Percentiles rank a stretch among this genome's conserved stretches.
phyloP scores from a whole-genome alignment of 2,113 vertebrate genomes.

The Dissostichus mawsoni region DNA sequence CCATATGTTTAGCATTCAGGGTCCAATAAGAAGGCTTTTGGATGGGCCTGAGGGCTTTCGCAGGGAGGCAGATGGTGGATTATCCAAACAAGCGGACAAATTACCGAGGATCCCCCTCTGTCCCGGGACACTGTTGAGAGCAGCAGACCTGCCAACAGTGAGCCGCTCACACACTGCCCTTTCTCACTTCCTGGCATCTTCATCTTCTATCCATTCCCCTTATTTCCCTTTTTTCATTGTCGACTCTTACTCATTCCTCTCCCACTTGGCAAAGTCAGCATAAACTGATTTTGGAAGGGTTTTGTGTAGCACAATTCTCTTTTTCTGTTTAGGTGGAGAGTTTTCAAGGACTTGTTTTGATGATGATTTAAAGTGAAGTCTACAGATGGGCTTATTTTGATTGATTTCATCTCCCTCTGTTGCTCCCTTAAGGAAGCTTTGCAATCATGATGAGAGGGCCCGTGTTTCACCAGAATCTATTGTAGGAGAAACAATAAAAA shows the following conservation, averaged over 20 bases:
- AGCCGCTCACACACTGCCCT: slow-evolving; percentile 39
- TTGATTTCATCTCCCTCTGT: slow-evolving; percentile 48
- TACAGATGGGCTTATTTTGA: slow-evolving; percentile 48
- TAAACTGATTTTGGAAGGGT: slow-evolving; percentile 20
- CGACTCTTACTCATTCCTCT: slow-evolving; percentile 36
- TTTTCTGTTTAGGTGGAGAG: slow-evolving; percentile 17
- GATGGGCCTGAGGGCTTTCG: slow-evolving; percentile 51
- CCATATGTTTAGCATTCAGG: slow-evolving; percentile 67
- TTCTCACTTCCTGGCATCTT: slow-evolving; percentile 58
- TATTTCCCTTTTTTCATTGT: slow-evolving; percentile 40
- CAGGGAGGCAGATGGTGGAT: slow-evolving; percentile 81
- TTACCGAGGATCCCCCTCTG: slow-evolving; percentile 77
- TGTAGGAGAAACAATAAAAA: slow-evolving; percentile 56
- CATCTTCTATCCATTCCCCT: slow-evolving; percentile 3
- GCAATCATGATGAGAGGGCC: slow-evolving; percentile 41
- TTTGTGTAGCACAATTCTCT: slow-evolving; percentile 15
- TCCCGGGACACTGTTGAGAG: slow-evolving; percentile 61
- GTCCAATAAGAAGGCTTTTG: slow-evolving; percentile 54
- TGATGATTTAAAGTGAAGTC: slow-evolving; percentile 29
- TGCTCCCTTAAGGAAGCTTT: slow-evolving; percentile 10
- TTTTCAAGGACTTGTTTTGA: slow-evolving; percentile 24
- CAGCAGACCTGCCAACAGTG: slow-evolving; percentile 66
- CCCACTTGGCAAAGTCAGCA: slow-evolving; percentile 37
- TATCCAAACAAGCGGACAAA: slow-evolving; percentile 82
- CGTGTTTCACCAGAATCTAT: slow-evolving; percentile 40